Percentiles rank a stretch among this genome's conserved stretches.
Evolutionary conservation across 2,888 invertebrate genomes (phyloP).

Genomic region (Perizoma affinitatum): DNA sequence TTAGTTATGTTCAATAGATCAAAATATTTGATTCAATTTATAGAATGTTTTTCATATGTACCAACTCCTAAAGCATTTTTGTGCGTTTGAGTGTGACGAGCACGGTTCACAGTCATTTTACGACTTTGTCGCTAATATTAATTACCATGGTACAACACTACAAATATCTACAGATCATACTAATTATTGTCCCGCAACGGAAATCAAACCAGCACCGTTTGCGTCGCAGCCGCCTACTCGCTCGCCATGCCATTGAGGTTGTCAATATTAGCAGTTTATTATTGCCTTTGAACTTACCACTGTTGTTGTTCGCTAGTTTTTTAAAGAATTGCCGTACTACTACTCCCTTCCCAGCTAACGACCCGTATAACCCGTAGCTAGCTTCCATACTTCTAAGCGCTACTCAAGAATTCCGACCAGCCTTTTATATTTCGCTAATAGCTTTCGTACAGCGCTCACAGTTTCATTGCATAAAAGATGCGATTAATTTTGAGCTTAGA

Average conservation of each 20-base stretch:
- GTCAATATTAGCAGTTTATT: neutral
- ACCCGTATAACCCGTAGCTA: constrained; percentile 40
- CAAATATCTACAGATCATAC: no score
- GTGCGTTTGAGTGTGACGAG: no score
- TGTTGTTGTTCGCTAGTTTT: constrained; percentile 22
- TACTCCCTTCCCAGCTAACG: constrained; percentile 37
- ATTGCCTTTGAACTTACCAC: constrained; percentile 9
- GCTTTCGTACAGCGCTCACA: constrained; percentile 45
- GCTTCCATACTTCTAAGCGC: constrained; percentile 37
- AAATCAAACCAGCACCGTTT: no score
- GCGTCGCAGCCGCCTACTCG: no score
- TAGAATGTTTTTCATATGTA: no score
- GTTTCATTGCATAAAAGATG: constrained; percentile 44
- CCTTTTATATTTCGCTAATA: constrained; percentile 60
- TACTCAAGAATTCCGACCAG: constrained; percentile 55
- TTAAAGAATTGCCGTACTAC: constrained; percentile 32
- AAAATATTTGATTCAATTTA: neutral
- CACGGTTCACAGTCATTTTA: no score
- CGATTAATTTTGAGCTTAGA: constrained; percentile 44
- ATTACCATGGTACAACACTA: no score
- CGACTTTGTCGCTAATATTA: no score
- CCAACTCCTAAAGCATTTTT: no score
- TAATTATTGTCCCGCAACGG: no score
- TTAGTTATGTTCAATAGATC: constrained; percentile 2
- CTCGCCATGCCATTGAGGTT: no score